Percentiles rank a stretch among this genome's conserved stretches.
phyloP scores from a whole-genome alignment of 1,140 invertebrate species.

The Hirudo medicinalis region DNA sequence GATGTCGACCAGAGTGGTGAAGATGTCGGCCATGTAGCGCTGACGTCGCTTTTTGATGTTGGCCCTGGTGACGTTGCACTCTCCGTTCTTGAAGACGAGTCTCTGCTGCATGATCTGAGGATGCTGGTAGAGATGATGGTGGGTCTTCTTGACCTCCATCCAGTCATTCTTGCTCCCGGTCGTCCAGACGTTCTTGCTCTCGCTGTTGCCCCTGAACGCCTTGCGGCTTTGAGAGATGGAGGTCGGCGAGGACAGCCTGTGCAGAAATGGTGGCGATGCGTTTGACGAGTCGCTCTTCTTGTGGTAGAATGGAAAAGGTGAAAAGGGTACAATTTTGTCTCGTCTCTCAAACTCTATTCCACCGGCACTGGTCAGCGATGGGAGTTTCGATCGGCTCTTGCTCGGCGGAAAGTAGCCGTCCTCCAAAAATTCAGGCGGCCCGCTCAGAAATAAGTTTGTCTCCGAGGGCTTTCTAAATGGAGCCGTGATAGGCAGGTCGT shows the following conservation, averaged over 20 bases:
- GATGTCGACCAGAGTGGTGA: constrained; percentile 57
- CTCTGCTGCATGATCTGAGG: constrained; percentile 34
- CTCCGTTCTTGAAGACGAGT: constrained; percentile 80
- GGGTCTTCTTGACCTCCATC: neutral
- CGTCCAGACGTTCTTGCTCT: neutral
- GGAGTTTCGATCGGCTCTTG: neutral
- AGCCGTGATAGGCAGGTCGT: neutral
- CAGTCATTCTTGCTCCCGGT: neutral
- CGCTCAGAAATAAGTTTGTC: neutral
- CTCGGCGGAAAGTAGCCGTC: too few relatives aligned
- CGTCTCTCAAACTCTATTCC: neutral
- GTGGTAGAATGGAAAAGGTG: neutral
- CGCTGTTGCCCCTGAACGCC: neutral
- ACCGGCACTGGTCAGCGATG: neutral
- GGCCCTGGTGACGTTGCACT: constrained; percentile 78
- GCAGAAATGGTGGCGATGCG: neutral
- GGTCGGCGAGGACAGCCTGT: neutral
- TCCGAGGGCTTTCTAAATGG: neutral
- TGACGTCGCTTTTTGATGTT: constrained; percentile 75
- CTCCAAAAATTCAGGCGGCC: neutral
- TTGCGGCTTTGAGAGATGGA: neutral
- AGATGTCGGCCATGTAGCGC: constrained; percentile 74
- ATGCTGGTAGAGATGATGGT: constrained; percentile 18
- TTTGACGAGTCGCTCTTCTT: constrained; percentile 5
- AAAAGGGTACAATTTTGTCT: neutral